Evolutionary conservation across 1,140 invertebrate genomes (phyloP).

Genomic region (Scylla paramamosain): DNA sequence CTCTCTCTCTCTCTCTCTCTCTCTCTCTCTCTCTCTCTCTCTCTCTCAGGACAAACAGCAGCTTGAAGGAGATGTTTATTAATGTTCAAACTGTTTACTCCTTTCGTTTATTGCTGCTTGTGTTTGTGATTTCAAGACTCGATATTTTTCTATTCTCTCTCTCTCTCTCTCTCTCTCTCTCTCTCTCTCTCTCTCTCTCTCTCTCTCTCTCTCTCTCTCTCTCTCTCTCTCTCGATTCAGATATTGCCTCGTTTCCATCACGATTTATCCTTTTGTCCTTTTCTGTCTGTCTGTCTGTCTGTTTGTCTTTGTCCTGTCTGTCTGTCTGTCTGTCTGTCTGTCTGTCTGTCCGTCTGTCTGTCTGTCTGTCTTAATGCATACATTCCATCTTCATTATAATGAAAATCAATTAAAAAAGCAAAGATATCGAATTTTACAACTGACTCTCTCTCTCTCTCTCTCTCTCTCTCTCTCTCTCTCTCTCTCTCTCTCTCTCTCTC

Average conservation of each 20-base stretch:
- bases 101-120: background rate
- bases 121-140: background rate
- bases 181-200: background rate
- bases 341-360: too few relatives aligned
- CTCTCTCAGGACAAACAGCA: conserved; percentile 1
- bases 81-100: conserved; percentile 15
- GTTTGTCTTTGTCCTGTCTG: background rate
- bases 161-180: background rate
- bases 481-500: background rate
- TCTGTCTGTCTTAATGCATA: too few relatives aligned
- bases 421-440: background rate
- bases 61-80: background rate
- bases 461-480: conserved; percentile 44
- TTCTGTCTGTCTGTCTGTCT: background rate
- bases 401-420: too few relatives aligned
- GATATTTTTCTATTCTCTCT: background rate
- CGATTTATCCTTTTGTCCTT: background rate
- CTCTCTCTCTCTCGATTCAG: background rate
- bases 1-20: conserved; percentile 51
- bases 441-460: background rate
- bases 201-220: background rate
- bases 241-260: background rate
- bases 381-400: too few relatives aligned
- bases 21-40: conserved; percentile 16
- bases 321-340: background rate